phyloP scores from a whole-genome alignment of 1,140 invertebrate species.

The Pogonus chalceus region DNA sequence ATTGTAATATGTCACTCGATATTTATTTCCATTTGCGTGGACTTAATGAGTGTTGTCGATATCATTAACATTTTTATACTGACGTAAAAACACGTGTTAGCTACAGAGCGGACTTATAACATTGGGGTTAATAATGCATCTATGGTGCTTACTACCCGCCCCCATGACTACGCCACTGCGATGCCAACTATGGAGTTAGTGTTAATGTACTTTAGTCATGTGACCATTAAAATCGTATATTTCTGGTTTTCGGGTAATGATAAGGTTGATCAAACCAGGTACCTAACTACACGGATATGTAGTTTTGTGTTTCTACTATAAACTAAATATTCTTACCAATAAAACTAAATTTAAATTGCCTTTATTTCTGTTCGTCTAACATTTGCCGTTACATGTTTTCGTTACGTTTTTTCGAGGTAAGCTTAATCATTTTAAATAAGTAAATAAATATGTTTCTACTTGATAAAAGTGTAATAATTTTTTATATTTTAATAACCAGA shows the following conservation, averaged over 20 bases:
- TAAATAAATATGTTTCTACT: no score
- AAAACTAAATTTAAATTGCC: no score
- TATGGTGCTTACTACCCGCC: not conserved
- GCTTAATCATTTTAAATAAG: no score
- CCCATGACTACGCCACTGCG: not conserved
- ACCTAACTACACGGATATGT: no score
- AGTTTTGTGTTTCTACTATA: no score
- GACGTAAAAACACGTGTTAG: not conserved
- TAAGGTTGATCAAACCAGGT: no score
- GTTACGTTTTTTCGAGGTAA: no score
- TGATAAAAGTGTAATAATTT: no score
- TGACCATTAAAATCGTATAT: not conserved
- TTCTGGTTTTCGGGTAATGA: not conserved
- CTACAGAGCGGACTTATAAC: not conserved
- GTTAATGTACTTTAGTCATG: not conserved
- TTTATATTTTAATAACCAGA: no score
- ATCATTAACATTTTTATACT: not conserved
- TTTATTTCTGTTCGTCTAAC: no score
- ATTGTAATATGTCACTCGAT: not conserved
- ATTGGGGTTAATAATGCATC: not conserved
- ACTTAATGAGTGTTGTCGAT: not conserved
- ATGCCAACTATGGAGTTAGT: not conserved
- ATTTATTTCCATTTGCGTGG: not conserved
- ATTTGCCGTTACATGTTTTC: no score
- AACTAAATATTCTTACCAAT: no score